Evolutionary conservation across 2,113 vertebrate species (phyloP), one percentile per base, ranked within the genome.

Genomic region (Labeo rohita): DNA sequence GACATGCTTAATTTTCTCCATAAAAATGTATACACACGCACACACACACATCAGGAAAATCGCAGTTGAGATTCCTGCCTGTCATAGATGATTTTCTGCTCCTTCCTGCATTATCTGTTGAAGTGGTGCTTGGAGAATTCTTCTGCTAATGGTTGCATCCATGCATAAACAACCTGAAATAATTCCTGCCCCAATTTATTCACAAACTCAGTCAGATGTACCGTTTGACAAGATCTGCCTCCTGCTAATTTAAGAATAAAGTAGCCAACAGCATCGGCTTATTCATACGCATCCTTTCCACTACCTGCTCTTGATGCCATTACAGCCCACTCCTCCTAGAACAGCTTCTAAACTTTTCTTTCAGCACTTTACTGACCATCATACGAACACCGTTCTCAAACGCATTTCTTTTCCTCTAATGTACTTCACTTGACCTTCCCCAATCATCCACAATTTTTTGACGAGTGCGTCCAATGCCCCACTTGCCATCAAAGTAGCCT

Each of bases 1-100:
- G 34, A 39, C 75, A 76, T 16, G 56, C 54, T 23, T 59, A 15
- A 50, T 50, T 68, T 50, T 65, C 12, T 63, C 21, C 3, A 80
- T 63, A 28, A 16, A 80, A 63, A 12, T 7, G 7, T 52, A 43
- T 0, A 80, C 36, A 63, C 28, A 68, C 68, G 43, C 78, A 86
- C 79, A 80, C 43, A 73, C 16, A 43, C 68, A 65, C 76, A 39
- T 70, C 15, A 86, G 59, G 56, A 70, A 92, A 72, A 73, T 85
- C 78, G 84, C 23, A 73, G 59, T 43, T 73, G 54, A 79, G 39
- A 74, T 79, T 79, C 65, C 73, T 66, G 73, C 72, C 89, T 92
- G 90, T 91, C 91, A 90, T 86, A 87, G 90, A 89, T 89, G 87
- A 91, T 91, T 93, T 91, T 91, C 89, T 91, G 90, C 89, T 87